phyloP scores from a whole-genome alignment of 2,113 vertebrate species.

The Polypterus bichir region DNA sequence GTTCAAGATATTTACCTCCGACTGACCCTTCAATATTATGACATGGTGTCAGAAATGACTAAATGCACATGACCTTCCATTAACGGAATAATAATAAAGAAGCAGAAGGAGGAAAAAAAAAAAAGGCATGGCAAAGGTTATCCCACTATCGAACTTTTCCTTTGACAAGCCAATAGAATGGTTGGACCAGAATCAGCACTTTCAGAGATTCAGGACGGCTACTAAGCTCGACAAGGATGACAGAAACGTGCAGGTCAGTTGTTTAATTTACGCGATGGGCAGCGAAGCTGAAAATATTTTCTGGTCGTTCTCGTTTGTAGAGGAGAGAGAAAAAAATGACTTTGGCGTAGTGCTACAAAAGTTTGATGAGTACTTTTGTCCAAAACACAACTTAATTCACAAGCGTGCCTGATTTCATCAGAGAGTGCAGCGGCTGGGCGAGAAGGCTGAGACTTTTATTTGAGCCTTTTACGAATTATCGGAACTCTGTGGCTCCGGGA shows the following conservation, averaged over 20 bases:
- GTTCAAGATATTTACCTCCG: no score
- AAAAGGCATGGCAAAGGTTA: conserved; percentile 11
- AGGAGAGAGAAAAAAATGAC: conserved; percentile 5
- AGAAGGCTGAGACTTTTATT: background rate
- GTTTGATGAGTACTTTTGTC: conserved; percentile 13
- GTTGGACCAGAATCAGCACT: conserved; percentile 13
- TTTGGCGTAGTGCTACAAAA: conserved; percentile 12
- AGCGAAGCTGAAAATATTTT: conserved; percentile 15
- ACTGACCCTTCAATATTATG: no score
- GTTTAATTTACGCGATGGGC: conserved; percentile 14
- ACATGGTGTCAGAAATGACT: no score
- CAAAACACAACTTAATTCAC: conserved; percentile 13
- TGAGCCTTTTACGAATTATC: no score
- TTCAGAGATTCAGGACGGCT: conserved; percentile 2
- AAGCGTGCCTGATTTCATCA: conserved; percentile 7
- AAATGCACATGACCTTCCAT: no score
- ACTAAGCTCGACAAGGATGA: conserved; percentile 14
- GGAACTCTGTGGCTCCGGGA: no score
- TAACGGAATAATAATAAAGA: no score
- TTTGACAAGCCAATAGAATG: conserved; percentile 10
- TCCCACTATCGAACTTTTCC: background rate
- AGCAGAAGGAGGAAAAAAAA: no score
- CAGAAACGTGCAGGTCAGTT: conserved; percentile 16
- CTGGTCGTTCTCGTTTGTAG: conserved; percentile 12
- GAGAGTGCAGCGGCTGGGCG: background rate